Conservation (phyloP, 2,888 invertebrate species). For the Thereva nobilitata region DNA sequence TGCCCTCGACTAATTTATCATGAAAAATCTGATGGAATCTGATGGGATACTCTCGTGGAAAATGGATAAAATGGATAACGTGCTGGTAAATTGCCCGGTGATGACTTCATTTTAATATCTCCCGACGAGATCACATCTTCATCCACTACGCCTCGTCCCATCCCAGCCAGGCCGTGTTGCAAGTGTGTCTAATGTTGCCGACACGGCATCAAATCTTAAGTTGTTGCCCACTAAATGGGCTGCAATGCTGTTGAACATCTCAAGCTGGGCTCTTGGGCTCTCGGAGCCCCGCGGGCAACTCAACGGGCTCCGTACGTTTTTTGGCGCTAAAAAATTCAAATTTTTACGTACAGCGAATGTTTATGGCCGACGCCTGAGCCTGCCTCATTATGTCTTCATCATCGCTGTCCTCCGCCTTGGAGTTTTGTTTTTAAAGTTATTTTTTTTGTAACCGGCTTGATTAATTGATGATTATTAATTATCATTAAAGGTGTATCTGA, state of each 20-base stretch:
- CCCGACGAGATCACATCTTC: constrained; percentile 20
- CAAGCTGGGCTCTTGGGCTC: background rate
- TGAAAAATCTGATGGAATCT: constrained; percentile 30
- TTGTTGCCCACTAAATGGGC: constrained; percentile 11
- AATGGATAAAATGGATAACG: constrained; percentile 22
- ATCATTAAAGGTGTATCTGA: constrained; percentile 33
- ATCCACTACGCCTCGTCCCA: background rate
- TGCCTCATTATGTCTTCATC: constrained; percentile 18
- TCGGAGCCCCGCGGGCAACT: background rate
- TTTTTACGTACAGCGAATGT: too few species aligned
- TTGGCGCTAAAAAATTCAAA: constrained; percentile 8
- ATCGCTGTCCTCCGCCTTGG: background rate
- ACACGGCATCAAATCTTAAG: background rate
- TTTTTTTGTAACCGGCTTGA: constrained; percentile 14
- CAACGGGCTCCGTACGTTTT: constrained; percentile 10
- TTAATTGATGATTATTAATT: constrained; percentile 35
- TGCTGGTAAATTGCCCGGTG: constrained; percentile 34
- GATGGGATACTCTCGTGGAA: constrained; percentile 14
- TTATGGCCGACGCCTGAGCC: background rate
- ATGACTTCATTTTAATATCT: constrained; percentile 33
- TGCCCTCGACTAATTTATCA: constrained; percentile 35
- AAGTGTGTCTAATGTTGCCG: constrained; percentile 16
- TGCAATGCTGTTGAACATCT: background rate
- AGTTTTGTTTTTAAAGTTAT: constrained; percentile 4
- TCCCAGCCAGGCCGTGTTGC: background rate